Conservation (phyloP, 2,113 vertebrate genomes). For the Macrotis lagotis region DNA sequence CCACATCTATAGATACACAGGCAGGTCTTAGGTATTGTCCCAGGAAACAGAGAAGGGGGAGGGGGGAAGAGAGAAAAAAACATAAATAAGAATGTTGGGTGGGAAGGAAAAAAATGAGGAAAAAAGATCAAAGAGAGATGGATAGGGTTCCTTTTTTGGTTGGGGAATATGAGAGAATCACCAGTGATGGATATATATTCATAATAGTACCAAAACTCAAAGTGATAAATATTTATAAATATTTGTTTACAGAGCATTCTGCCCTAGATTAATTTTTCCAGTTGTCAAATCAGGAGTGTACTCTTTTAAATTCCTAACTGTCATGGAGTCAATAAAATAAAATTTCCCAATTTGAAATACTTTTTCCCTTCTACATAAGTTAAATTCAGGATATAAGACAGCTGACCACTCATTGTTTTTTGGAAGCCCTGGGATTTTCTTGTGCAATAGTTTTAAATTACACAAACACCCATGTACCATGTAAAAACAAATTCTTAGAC, state of each 20-base stretch:
- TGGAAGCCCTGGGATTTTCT: background rate
- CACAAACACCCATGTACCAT: background rate
- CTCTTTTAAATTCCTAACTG: background rate
- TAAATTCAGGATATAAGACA: constrained; percentile 18
- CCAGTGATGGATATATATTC: background rate
- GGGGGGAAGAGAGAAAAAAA: background rate
- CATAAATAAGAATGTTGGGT: constrained; percentile 17
- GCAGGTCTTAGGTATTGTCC: background rate
- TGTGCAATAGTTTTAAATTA: constrained; percentile 4
- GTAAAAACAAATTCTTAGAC: constrained; percentile 28
- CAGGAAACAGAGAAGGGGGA: background rate
- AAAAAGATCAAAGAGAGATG: background rate
- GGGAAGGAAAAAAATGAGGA: constrained; percentile 14
- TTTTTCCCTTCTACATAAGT: background rate
- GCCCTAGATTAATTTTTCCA: constrained; percentile 1
- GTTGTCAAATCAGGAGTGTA: constrained; percentile 20
- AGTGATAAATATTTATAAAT: constrained; percentile 8
- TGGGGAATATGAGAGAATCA: constrained; percentile 1
- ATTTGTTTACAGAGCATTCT: background rate
- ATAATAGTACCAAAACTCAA: constrained; percentile 24
- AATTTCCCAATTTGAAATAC: background rate
- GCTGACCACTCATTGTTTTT: background rate
- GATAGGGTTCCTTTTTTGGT: background rate
- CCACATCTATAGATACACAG: background rate
- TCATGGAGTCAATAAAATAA: constrained; percentile 25